These are phyloP conservation scores for Stichodactyla mertensii DNA, from an alignment of 64 coral and sea anemone species.

Conservation along the genomic window DNA sequence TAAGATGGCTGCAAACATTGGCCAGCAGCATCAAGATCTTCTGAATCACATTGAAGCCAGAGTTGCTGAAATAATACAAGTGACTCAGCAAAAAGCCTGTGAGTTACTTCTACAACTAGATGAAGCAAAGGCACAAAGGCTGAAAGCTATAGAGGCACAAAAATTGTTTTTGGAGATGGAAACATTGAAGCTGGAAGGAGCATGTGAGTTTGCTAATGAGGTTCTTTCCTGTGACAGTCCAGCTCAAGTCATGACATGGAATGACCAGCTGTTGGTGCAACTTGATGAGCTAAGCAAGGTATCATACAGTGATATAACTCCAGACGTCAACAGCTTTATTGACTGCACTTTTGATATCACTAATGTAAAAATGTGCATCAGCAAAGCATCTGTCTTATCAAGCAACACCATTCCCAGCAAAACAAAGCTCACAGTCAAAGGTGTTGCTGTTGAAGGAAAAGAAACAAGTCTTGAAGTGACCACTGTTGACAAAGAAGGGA, in stretches of 20 bases:
- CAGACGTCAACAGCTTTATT: background rate
- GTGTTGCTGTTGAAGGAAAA: background rate
- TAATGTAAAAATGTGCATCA: conserved; percentile 7
- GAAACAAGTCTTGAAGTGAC: background rate
- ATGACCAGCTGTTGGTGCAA: background rate
- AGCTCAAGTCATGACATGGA: background rate
- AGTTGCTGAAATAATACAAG: background rate
- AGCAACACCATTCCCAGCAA: background rate
- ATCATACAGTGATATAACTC: background rate
- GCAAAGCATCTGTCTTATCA: background rate
- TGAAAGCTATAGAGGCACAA: background rate
- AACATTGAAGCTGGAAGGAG: conserved; percentile 9
- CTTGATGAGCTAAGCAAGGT: background rate
- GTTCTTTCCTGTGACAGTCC: background rate
- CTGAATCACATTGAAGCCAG: background rate
- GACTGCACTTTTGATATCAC: conserved; percentile 5
- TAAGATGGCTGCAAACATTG: background rate
- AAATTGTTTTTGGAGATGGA: background rate
- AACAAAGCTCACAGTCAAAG: background rate
- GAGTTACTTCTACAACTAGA: conserved; percentile 3
- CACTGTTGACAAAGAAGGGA: background rate
- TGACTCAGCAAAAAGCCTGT: background rate
- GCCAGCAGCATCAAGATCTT: background rate
- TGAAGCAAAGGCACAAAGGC: background rate
- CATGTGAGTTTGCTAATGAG: background rate